Evolutionary conservation across 2,888 invertebrate species (phyloP), one percentile per base, ranked within the genome.

Genomic region (Apotomis betuletana): DNA sequence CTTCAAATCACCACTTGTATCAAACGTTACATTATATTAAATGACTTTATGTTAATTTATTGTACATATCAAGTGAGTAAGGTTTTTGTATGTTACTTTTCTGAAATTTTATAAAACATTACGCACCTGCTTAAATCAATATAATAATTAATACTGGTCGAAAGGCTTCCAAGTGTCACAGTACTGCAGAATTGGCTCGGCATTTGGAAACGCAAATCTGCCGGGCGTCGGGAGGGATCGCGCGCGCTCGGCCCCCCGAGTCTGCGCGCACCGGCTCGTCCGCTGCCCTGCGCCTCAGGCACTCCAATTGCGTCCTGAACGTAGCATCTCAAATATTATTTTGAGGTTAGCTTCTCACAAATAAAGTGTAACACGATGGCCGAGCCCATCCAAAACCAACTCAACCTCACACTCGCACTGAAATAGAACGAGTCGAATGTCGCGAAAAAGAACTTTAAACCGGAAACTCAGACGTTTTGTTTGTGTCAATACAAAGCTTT

Each of bases 401-500:
- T 78, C 84, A 84, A 75, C 83, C 79, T 78, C 79, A 79, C 77
- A 80, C 79, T 84, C 81, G 80, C 79, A 77, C 75, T 80, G 79
- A 79, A 76, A 80, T 84, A 87, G 82, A 67, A 78, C 85, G 86
- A 84, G 83, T 90, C 91, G 92, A 91, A 92, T 92, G 92, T 92
- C 89, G 91, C 92, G 92, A 84, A 90, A 88, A 86, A 89, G 90
- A 87, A 90, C 87, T 77, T 84, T 92, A 79, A 88, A 87, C 79
- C 87, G 91, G 77, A 92, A 93, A 87, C 83, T 92, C 82, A 88
- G 91, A 89, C 90, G 92, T 86, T 93, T 92, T 90, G 90, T 92
- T 91, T 93, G 93, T 92, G 91, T 93, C 89, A 92, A 92, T 91
- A 92, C 92, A 86, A 92, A 92, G 89, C 90, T 92, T 85, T 88